Percentiles rank a stretch among this genome's conserved stretches.
These are phyloP conservation scores for Rostratula benghalensis DNA, from an alignment of 2,113 vertebrate genomes.

Conservation along the genomic window DNA sequence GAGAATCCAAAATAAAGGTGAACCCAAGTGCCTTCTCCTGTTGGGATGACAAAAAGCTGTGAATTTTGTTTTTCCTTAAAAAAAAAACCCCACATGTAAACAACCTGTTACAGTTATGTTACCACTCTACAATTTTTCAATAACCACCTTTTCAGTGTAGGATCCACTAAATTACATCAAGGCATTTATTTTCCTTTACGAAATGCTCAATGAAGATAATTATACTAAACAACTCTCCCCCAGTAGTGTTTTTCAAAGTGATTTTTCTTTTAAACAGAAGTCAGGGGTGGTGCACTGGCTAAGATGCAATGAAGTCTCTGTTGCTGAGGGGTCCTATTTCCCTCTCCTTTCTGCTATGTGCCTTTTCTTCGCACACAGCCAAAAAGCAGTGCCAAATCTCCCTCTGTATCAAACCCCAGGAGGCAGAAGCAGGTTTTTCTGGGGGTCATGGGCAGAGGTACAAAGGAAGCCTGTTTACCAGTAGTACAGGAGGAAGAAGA, in stretches of 20 bases:
- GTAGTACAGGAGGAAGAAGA: slow-evolving; percentile 77
- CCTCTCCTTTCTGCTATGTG: neutral
- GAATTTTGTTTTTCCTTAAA: neutral
- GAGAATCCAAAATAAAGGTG: neutral
- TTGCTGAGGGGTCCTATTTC: neutral
- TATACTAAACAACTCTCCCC: neutral
- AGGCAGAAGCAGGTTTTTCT: neutral
- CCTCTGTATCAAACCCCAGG: no score
- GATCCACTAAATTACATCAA: neutral
- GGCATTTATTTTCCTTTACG: neutral
- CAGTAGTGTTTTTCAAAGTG: neutral
- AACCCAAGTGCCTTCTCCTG: accelerated
- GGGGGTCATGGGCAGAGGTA: accelerated
- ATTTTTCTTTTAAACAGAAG: neutral
- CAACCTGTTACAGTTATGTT: neutral
- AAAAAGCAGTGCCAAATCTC: neutral
- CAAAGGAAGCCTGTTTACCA: slow-evolving; percentile 22
- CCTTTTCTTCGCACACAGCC: accelerated
- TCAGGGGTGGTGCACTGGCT: neutral
- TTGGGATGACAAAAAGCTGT: neutral
- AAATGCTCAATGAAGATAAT: neutral
- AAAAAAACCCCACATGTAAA: neutral
- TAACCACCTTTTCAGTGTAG: neutral
- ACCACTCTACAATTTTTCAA: neutral
- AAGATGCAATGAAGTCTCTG: neutral